phyloP scores from a whole-genome alignment of 2,113 vertebrate species.

The Nicator chloris region DNA sequence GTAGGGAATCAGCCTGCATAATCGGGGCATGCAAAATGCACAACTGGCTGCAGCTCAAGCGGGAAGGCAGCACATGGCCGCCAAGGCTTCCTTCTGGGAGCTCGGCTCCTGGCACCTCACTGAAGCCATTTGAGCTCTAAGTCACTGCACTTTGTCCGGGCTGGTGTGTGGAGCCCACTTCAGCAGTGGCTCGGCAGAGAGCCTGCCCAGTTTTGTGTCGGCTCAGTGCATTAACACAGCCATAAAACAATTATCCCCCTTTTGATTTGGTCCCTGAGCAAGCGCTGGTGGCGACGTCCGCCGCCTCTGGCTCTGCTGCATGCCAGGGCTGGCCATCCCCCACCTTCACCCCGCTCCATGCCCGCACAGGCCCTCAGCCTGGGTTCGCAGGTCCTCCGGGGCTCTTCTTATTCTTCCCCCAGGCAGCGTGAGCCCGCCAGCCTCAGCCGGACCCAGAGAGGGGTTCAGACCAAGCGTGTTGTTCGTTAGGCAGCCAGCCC shows the following conservation, averaged over 20 bases:
- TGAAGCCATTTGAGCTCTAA: slow-evolving; percentile 50
- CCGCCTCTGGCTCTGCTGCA: background rate
- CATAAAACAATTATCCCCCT: slow-evolving; percentile 52
- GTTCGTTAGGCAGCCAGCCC: slow-evolving; percentile 11
- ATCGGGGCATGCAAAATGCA: slow-evolving; percentile 20
- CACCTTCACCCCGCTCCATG: background rate
- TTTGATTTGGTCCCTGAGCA: slow-evolving; percentile 36
- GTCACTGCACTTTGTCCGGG: background rate
- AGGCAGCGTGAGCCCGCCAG: rapidly evolving
- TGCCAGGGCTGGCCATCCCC: background rate
- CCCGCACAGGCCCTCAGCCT: background rate
- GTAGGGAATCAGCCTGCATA: background rate
- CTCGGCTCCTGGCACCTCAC: slow-evolving; percentile 24
- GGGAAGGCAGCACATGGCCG: background rate
- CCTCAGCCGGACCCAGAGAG: background rate
- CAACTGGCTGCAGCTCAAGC: slow-evolving; percentile 39
- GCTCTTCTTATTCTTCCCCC: background rate
- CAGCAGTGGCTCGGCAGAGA: background rate
- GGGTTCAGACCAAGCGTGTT: background rate
- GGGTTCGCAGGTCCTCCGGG: background rate
- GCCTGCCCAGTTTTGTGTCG: slow-evolving; percentile 25
- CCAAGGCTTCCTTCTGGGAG: slow-evolving; percentile 55
- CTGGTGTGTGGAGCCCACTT: background rate
- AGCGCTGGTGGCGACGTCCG: background rate
- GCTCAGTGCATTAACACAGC: slow-evolving; percentile 46